Conservation (phyloP, 2,888 invertebrate genomes). For the Koerneria pararmatus region DNA sequence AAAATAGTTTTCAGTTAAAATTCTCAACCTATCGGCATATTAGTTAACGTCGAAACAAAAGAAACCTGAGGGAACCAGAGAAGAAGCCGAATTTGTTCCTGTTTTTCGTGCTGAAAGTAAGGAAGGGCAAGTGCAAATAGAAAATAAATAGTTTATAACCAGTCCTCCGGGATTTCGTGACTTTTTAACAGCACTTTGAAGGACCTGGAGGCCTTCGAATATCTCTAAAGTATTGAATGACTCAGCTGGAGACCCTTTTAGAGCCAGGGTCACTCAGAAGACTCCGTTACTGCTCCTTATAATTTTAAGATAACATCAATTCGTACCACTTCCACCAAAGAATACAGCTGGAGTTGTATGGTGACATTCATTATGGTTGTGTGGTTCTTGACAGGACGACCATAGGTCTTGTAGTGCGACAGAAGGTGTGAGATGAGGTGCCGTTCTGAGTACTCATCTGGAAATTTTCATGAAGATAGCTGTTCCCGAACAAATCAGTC, state of each 20-base stretch:
- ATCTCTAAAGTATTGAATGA: no score
- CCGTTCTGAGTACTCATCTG: slow-evolving; percentile 21
- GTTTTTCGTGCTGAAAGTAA: slow-evolving; percentile 38
- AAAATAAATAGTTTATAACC: neutral
- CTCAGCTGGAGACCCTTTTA: no score
- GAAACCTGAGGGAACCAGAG: slow-evolving; percentile 41
- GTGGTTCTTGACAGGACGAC: slow-evolving; percentile 38
- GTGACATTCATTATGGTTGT: slow-evolving; percentile 39
- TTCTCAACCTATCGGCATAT: neutral
- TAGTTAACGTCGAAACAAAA: neutral
- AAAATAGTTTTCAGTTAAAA: neutral
- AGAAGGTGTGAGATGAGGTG: slow-evolving; percentile 35
- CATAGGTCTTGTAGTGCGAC: slow-evolving; percentile 32
- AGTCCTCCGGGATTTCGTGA: no score
- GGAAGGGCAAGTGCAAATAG: neutral
- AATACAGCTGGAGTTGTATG: slow-evolving; percentile 42
- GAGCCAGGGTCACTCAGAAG: no score
- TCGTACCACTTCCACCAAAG: slow-evolving; percentile 42
- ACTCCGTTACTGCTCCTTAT: no score
- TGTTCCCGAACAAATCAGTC: no score
- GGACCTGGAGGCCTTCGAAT: no score
- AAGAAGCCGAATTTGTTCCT: slow-evolving; percentile 41
- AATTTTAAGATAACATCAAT: no score
- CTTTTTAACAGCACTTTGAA: no score
- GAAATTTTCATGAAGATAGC: neutral